A percentile compares a stretch with the other conserved stretches of the same genome.
These are phyloP conservation scores for Caloenas nicobarica DNA, from an alignment of 2,113 vertebrate species.

Conservation along the genomic window DNA sequence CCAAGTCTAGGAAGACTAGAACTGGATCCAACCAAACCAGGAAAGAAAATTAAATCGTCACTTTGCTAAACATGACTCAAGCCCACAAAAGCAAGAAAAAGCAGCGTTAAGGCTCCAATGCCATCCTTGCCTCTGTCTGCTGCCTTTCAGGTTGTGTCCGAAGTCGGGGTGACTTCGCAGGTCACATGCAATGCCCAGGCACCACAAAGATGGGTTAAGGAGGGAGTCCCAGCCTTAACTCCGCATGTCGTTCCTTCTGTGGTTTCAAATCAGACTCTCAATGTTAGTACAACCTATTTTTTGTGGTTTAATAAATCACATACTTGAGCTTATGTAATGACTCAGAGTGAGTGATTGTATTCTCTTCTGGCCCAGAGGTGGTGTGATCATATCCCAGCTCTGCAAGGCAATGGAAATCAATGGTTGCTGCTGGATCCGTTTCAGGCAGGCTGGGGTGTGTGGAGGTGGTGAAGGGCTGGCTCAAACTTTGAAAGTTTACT, in stretches of 20 bases:
- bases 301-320: slow-evolving; percentile 75
- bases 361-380: slow-evolving; percentile 62
- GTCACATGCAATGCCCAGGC: not conserved
- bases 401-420: slow-evolving; percentile 64
- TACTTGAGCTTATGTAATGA: slow-evolving; percentile 73
- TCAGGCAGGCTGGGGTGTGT: slow-evolving; percentile 57
- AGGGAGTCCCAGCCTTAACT: slow-evolving; percentile 46
- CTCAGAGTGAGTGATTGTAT: slow-evolving; percentile 74
- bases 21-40: slow-evolving; percentile 44
- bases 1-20: slow-evolving; percentile 45
- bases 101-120: not conserved
- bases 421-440: slow-evolving; percentile 56
- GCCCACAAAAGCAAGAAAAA: slow-evolving; percentile 23
- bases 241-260: slow-evolving; percentile 39
- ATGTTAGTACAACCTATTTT: slow-evolving; percentile 62
- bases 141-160: slow-evolving; percentile 32
- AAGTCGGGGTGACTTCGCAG: not conserved
- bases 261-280: slow-evolving; percentile 65
- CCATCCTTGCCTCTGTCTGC: not conserved
- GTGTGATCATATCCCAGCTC: slow-evolving; percentile 63
- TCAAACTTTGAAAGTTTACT: slow-evolving; percentile 42
- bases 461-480: slow-evolving; percentile 39
- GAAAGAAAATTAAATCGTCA: slow-evolving; percentile 38
- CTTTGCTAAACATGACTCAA: slow-evolving; percentile 28
- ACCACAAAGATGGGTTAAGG: slow-evolving; percentile 34